phyloP scores from a whole-genome alignment of 2,888 invertebrate genomes.

The Megalurothrips usitatus region DNA sequence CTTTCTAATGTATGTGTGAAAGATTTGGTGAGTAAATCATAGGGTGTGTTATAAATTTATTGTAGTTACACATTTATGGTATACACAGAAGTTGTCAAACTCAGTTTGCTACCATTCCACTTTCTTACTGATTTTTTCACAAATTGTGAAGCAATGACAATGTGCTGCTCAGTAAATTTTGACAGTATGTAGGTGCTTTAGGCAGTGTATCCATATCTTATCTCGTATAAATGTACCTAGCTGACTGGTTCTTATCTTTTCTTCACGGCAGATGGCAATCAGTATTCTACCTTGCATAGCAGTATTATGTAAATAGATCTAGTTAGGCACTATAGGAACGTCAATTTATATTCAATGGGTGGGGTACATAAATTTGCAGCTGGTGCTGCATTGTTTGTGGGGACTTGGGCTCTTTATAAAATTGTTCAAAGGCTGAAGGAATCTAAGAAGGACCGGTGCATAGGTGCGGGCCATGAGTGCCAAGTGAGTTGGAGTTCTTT shows the following conservation, averaged over 20 bases:
- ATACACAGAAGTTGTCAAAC: neutral
- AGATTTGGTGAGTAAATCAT: conserved; percentile 55
- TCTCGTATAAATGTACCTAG: neutral
- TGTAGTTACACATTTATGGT: neutral
- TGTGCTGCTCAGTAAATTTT: too few relatives aligned
- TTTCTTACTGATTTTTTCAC: too few relatives aligned
- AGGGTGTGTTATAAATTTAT: neutral
- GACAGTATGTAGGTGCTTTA: too few relatives aligned
- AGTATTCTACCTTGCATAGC: neutral
- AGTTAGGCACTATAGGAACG: neutral
- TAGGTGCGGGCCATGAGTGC: neutral
- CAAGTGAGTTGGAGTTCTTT: too few relatives aligned
- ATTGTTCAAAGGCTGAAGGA: neutral
- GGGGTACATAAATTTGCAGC: neutral
- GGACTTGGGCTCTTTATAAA: neutral
- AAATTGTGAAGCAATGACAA: too few relatives aligned
- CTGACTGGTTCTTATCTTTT: neutral
- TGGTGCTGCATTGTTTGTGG: neutral
- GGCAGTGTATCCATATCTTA: neutral
- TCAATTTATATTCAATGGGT: neutral
- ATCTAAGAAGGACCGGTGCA: neutral
- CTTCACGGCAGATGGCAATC: neutral
- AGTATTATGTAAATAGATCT: neutral
- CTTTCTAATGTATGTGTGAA: conserved; percentile 61
- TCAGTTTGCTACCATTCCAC: neutral